A percentile compares a stretch with the other conserved stretches of the same genome.
phyloP scores from a whole-genome alignment of 2,888 invertebrate genomes.

The Carterocephalus palaemon region DNA sequence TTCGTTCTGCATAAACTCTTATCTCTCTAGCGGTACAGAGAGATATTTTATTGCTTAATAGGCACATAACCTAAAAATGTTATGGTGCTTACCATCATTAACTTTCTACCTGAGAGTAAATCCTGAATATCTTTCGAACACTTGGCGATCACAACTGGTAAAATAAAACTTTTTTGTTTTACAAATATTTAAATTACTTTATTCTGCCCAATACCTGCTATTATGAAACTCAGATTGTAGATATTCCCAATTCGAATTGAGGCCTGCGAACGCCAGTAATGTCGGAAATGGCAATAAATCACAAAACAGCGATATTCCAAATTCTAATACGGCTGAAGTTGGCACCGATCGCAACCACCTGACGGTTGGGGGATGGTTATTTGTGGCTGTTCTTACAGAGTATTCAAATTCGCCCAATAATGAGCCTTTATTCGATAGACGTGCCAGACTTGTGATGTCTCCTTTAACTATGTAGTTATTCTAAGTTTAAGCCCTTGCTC shows the following conservation, averaged over 20 bases:
- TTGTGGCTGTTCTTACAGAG: conserved; percentile 37
- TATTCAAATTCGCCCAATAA: conserved; percentile 44
- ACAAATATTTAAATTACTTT: no score
- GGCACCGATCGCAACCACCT: conserved; percentile 31
- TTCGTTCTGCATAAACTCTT: no score
- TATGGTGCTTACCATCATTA: no score
- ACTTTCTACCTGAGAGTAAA: no score
- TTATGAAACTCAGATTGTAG: conserved; percentile 2
- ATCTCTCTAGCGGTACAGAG: no score
- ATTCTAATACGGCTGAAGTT: conserved; percentile 26
- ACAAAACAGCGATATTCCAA: conserved; percentile 17
- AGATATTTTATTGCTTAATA: no score
- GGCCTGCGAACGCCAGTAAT: conserved; percentile 15
- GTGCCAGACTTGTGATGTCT: conserved; percentile 28
- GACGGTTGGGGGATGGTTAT: conserved; percentile 29
- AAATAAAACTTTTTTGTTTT: no score
- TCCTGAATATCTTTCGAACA: no score
- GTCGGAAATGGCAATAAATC: conserved; percentile 21
- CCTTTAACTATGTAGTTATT: background rate
- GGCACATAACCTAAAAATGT: no score
- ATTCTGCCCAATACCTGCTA: no score
- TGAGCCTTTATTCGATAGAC: conserved; percentile 53
- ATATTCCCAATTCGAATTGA: conserved; percentile 10
- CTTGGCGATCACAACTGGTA: no score
- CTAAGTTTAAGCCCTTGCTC: no score